Base-by-base conservation (phyloP, 2,113 vertebrate species). In the Lepisosteus osseus region DNA sequence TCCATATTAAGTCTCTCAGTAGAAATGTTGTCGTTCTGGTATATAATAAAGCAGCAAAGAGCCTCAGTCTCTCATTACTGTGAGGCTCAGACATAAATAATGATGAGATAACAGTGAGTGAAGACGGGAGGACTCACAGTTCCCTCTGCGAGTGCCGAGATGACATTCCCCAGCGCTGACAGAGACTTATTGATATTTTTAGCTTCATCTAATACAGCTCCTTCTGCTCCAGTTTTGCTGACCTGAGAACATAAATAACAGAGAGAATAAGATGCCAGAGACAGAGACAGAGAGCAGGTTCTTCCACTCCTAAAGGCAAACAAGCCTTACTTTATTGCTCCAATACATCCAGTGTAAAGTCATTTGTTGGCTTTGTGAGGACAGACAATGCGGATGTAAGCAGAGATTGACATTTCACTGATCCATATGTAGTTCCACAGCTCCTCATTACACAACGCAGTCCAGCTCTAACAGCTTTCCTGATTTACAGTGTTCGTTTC, bases 141-240 rank as follows among this genome's bases (percentile, higher is more conserved):
- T 86, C 97, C 97, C 86, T 98, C 97, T 61, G 97, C 96, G 87
- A 99, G 83, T 57, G 97, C 97, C 0, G 97, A 93, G 78, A 99
- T 98, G 83, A 99, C 97, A 0, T 99, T 99, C 76, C 97, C 97
- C 57, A 99, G 88, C 70, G 97, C 96, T 61, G 96, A 98, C 77
- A 99, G 85, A 88, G 97, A 99, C 76, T 99, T 99, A 89, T 99
- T 99, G 91, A 99, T 99, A 84, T 99, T 99, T 92, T 99, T 98
- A 71, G 97, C 97, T 91, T 99, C 97, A 4, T 99, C 97, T 7
- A 98, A 88, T 59, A 99, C 96, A 0, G 97, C 84, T 3, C 97
- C 97, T 85, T 98, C 97, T 0, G 97, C 96, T 82, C 96, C 97
- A 0, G 97, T 98, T 90, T 99, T 99, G 93, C 97, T 99, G 85